These are phyloP conservation scores for Molorchus minor DNA, from an alignment of 2,888 invertebrate species.

Conservation along the genomic window DNA sequence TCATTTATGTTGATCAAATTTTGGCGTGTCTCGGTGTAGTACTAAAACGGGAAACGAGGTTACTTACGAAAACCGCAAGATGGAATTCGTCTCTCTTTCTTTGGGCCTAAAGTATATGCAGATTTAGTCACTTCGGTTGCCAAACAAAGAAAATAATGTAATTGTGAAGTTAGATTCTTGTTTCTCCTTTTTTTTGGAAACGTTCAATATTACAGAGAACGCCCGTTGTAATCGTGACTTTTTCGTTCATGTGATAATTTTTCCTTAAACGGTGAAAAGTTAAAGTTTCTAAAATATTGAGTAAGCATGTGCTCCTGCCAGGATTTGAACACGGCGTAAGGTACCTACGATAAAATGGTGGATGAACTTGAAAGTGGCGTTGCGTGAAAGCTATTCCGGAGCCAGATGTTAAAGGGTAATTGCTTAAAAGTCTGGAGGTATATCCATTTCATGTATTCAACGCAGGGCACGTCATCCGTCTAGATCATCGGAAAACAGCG, in stretches of 20 bases:
- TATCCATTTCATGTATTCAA: not conserved
- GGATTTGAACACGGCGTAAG: no score
- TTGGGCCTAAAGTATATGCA: conserved; percentile 7
- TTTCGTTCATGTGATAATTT: no score
- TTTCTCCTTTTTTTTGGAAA: not conserved
- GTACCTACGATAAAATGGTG: no score
- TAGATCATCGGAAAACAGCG: not conserved
- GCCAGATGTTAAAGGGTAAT: conserved; percentile 12
- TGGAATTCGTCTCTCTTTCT: not conserved
- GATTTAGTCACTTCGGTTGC: conserved; percentile 2
- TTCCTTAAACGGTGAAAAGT: no score
- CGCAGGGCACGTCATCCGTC: conserved; percentile 6
- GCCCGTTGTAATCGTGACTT: no score
- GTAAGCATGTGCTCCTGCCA: no score
- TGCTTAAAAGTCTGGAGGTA: conserved; percentile 8
- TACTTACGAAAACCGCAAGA: conserved; percentile 5
- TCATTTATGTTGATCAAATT: conserved; percentile 15
- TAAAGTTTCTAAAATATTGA: no score
- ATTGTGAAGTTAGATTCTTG: conserved; percentile 4
- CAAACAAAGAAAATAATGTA: conserved; percentile 12
- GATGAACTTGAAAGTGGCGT: not conserved
- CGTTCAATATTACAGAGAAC: no score
- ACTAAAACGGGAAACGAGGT: conserved; percentile 7
- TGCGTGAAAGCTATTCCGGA: conserved; percentile 2
- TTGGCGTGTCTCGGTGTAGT: conserved; percentile 9